Percentiles rank a stretch among this genome's conserved stretches.
These are phyloP conservation scores for Callithrix jacchus DNA, from an alignment of 2,113 vertebrate species.

Conservation along the genomic window DNA sequence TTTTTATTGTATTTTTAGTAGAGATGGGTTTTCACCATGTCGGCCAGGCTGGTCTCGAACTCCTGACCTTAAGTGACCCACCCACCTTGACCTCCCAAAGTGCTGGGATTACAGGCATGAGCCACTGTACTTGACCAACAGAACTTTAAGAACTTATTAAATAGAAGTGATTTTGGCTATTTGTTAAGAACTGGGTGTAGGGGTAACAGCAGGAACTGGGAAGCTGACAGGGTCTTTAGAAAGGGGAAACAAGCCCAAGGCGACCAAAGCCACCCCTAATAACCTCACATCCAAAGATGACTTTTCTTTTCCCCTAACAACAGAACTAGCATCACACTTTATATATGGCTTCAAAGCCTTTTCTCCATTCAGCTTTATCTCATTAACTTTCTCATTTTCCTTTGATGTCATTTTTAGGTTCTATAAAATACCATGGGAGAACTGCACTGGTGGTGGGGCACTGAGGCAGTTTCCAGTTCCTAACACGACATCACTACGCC, in stretches of 20 bases:
- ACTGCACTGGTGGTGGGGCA: neutral
- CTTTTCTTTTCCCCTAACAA: neutral
- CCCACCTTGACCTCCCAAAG: too few relatives aligned
- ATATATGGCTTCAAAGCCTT: neutral
- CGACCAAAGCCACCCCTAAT: neutral
- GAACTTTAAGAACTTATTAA: neutral
- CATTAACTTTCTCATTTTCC: neutral
- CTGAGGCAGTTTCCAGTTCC: neutral
- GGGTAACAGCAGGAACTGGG: neutral
- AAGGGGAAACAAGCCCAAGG: neutral
- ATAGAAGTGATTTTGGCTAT: neutral
- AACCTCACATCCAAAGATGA: neutral
- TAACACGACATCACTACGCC: neutral
- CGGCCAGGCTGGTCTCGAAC: too few relatives aligned
- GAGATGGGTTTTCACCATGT: too few relatives aligned
- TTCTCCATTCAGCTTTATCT: neutral
- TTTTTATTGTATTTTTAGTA: too few relatives aligned
- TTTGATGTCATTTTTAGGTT: neutral
- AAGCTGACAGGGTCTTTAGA: neutral
- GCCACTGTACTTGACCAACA: too few relatives aligned
- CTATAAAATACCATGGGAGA: neutral
- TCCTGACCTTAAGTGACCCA: too few relatives aligned
- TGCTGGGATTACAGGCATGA: too few relatives aligned
- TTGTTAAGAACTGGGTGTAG: neutral
- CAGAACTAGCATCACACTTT: neutral